Evolutionary conservation across 2,888 invertebrate genomes (phyloP).

Genomic region (Acanthosepion lycidas): DNA sequence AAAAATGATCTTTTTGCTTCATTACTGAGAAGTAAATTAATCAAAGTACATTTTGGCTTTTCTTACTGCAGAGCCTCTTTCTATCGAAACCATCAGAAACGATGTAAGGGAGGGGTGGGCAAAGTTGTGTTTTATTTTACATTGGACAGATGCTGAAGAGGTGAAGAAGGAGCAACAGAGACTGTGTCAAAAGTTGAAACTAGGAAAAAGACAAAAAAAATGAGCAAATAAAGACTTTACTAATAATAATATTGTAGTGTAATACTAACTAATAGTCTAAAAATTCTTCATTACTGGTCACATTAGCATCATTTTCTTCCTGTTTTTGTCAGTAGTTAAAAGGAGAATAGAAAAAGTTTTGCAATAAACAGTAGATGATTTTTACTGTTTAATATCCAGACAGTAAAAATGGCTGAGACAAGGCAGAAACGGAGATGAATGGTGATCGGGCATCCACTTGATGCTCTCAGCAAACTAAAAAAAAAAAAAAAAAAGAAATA

Average conservation of each 20-base stretch:
- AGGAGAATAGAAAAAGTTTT: neutral
- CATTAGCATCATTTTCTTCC: neutral
- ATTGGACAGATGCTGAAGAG: neutral
- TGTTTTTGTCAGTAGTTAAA: neutral
- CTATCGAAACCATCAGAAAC: conserved; percentile 33
- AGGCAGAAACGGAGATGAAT: neutral
- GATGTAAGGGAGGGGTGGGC: neutral
- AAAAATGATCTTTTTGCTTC: too few relatives aligned
- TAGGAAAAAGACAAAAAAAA: neutral
- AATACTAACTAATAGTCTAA: too few relatives aligned
- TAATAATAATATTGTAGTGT: neutral
- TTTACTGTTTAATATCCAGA: neutral
- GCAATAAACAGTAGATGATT: neutral
- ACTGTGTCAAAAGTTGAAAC: neutral
- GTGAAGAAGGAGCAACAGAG: too few relatives aligned
- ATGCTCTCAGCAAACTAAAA: neutral
- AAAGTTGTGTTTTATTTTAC: conserved; percentile 18
- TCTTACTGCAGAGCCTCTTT: neutral
- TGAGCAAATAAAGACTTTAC: neutral
- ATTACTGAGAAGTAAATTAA: neutral
- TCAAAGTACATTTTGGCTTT: neutral
- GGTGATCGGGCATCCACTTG: conserved; percentile 9
- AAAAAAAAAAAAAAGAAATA: neutral
- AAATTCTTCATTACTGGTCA: too few relatives aligned
- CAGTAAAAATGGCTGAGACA: neutral